Evolutionary conservation across 1,140 invertebrate species (phyloP), one percentile per base, ranked within the genome.

Genomic region (Eufriesea mexicana): DNA sequence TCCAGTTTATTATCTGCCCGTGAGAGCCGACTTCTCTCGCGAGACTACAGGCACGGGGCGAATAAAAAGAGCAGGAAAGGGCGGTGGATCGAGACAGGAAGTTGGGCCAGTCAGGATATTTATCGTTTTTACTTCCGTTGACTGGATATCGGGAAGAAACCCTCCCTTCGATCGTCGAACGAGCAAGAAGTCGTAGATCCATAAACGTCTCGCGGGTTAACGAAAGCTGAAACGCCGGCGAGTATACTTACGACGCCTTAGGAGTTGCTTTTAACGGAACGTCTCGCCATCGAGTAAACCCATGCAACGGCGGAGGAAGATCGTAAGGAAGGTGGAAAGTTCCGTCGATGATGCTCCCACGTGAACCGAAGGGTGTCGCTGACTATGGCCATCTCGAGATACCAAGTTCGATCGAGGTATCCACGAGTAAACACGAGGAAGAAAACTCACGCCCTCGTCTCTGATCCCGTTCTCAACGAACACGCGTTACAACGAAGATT

Each of bases 1-100:
- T 85, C 81, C 67, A 89, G 88, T 90, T 90, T 89, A 89, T 89
- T 80, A 87, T 89, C 84, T 77, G 55, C 57, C 74, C 75, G 67
- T 16, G 76, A 75, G 83, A 72, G 35, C 23, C 59, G 75, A 71
- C 59, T 77, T 77, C 61, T 67, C 77, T 78, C 82, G 76, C 55
- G 61, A 54, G 75, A 73, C 67, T 61, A 57, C 76, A n/a, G 42
- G n/a, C 73, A 10, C 35, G 62, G 35, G 59, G 59, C 67, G 78
- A 83, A 77, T 86, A 86, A 87, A 87, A 87, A 77, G 70, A 59
- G 54, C 16, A 28, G 42, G 49, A 54, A 71, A 55, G 45, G 42
- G 45, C 25, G 7, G 20, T 7, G n/a, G 45, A 25, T 45, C 18
- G 20, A 45, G 35, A n/a, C 14, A 66, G 66, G 57, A 79, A 85